These are phyloP conservation scores for Larimichthys crocea DNA, from an alignment of 2,113 vertebrate species.

Conservation along the genomic window DNA sequence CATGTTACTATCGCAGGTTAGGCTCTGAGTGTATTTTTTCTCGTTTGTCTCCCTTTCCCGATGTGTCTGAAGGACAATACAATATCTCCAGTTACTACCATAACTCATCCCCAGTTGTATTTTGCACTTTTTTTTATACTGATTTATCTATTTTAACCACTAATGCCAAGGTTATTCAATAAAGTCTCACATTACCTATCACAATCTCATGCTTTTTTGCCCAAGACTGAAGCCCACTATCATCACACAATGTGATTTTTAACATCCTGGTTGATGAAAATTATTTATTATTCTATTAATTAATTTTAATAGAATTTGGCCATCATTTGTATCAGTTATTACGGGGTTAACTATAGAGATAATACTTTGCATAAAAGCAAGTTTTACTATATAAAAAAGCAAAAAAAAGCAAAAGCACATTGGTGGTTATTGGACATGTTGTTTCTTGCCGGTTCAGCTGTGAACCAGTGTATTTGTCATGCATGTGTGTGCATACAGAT, in stretches of 20 bases:
- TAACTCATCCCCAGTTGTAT: slow-evolving; percentile 38
- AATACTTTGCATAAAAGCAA: background rate
- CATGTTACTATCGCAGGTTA: slow-evolving; percentile 32
- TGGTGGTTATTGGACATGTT: background rate
- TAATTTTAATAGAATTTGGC: background rate
- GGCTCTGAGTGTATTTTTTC: slow-evolving; percentile 18
- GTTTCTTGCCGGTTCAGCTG: background rate
- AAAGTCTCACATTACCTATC: slow-evolving; percentile 71
- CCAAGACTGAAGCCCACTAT: slow-evolving; percentile 45
- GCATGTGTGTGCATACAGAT: background rate
- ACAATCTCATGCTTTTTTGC: slow-evolving; percentile 62
- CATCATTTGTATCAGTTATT: background rate
- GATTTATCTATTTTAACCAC: slow-evolving; percentile 69
- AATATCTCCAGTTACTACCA: background rate
- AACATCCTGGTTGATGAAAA: slow-evolving; percentile 34
- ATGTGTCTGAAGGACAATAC: slow-evolving; percentile 44
- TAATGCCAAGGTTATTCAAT: slow-evolving; percentile 79
- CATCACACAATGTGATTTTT: slow-evolving; percentile 38
- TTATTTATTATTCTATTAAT: no score
- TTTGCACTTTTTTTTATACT: slow-evolving; percentile 49
- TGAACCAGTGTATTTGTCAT: background rate
- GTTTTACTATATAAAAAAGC: background rate
- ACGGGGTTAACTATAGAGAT: background rate
- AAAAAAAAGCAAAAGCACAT: background rate
- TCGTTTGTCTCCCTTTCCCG: slow-evolving; percentile 2